These are phyloP conservation scores for Menidia menidia DNA, from an alignment of 2,797 vertebrate species.

Conservation along the genomic window DNA sequence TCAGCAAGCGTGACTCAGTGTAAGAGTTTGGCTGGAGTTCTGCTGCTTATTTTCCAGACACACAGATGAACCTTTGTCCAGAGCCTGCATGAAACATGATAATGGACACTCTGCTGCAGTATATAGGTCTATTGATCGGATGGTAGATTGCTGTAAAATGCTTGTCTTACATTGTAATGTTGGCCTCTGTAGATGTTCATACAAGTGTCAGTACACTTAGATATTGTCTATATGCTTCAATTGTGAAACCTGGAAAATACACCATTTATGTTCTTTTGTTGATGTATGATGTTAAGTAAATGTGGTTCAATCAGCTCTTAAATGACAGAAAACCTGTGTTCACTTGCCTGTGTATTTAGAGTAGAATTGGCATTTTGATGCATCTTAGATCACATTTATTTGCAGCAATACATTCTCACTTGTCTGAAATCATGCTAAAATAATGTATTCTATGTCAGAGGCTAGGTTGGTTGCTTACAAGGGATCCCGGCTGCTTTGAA, in stretches of 20 bases:
- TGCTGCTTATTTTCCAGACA: conserved; percentile 68
- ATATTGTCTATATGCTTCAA: background rate
- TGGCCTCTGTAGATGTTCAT: conserved; percentile 16
- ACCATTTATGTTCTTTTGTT: background rate
- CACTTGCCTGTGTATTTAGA: background rate
- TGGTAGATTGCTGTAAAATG: conserved; percentile 24
- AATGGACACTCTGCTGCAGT: conserved; percentile 52
- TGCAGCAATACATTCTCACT: background rate
- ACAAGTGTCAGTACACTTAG: background rate
- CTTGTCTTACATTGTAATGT: conserved; percentile 30
- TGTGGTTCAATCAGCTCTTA: background rate
- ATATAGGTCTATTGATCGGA: conserved; percentile 36
- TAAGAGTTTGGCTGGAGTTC: conserved; percentile 68
- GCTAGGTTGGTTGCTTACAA: background rate
- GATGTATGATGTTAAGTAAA: background rate
- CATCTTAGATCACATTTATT: background rate
- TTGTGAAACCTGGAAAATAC: conserved; percentile 1
- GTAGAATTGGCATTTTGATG: background rate
- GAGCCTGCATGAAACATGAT: conserved; percentile 55
- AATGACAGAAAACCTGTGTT: background rate
- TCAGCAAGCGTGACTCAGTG: conserved; percentile 71
- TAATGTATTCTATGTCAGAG: background rate
- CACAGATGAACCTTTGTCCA: conserved; percentile 59
- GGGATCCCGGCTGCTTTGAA: no score
- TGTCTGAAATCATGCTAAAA: no score